Base-by-base conservation (phyloP, 92 coral and sea anemone species). In the Pocillopora meandrina region DNA sequence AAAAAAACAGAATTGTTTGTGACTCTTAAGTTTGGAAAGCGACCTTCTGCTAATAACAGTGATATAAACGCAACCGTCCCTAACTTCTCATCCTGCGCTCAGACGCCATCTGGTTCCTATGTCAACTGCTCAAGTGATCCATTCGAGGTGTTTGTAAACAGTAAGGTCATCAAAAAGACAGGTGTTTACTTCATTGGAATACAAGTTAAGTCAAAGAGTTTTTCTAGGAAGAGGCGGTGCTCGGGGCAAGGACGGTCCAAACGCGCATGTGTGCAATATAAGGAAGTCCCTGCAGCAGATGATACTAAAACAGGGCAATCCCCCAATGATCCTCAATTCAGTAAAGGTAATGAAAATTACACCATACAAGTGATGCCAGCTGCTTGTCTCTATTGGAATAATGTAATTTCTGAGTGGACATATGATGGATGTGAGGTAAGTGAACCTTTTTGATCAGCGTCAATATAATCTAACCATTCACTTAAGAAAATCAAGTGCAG, bases 351-450 rank as follows among this genome's bases (percentile, higher is more conserved):
- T 35, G 74, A 56, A 14, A 59, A 65, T 67, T 87, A 90, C 65
- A 79, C 79, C 14, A 23, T 90, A n/a, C 86, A 77, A 42, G 85
- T 75, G 16, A 2, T 71, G 14, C 91, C 89, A n/a, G 82, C 93
- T 61, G 91, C 85, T 47, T 90, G 93, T 56, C 57, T 90, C 67
- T 90, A 62, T 70, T 90, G 93, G 93, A 83, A 79, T 3, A 47
- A 20, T 15, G 86, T 69, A 11, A 8, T 72, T 26, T 57, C 71
- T 19, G 35, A 21, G 33, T 90, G 93, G 93, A 79, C 75, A 64
- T 21, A 73, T 71, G 74, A 87, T 47, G 93, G 93, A 26, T 90
- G 93, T 55, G 58, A 66, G 83, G 93, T 87, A 82, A 31, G 75
- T 42, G 52, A 42, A 7, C 0, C 4, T 42, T 42, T 3, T 42